These are phyloP conservation scores for Meandrina meandrites DNA, from an alignment of 92 coral and sea anemone genomes.

Conservation along the genomic window DNA sequence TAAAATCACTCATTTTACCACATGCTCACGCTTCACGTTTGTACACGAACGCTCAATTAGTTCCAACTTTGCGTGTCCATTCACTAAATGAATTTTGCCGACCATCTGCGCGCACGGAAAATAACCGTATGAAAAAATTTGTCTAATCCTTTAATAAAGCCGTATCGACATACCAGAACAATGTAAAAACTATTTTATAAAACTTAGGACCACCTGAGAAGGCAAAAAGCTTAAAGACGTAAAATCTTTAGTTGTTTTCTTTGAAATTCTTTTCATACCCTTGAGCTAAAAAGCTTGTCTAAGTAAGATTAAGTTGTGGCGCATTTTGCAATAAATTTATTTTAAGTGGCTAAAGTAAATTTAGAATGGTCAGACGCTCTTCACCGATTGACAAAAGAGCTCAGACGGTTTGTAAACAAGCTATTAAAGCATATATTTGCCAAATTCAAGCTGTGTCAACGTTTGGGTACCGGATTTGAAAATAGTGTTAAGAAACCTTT, in stretches of 20 bases:
- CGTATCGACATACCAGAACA: not conserved
- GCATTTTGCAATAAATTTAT: not conserved
- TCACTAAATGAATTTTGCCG: not conserved
- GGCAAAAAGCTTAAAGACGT: not conserved
- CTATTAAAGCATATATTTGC: not conserved
- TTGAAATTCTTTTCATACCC: constrained; percentile 21
- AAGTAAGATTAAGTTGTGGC: too few species aligned
- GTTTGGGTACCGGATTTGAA: not conserved
- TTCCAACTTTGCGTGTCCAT: too few species aligned
- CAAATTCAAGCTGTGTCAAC: constrained; percentile 19
- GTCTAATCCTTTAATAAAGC: constrained; percentile 1
- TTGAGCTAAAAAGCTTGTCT: not conserved
- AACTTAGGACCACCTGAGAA: not conserved
- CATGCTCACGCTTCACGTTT: not conserved
- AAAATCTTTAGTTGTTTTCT: not conserved
- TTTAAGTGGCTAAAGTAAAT: not conserved
- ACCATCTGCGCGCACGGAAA: not conserved
- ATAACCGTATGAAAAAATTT: not conserved
- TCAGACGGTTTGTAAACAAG: constrained; percentile 20
- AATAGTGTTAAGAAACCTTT: not conserved
- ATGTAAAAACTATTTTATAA: not conserved
- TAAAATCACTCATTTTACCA: not conserved
- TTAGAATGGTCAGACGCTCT: constrained; percentile 1
- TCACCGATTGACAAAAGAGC: not conserved
- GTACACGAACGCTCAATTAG: not conserved